These are phyloP conservation scores for Pipistrellus pipistrellus DNA, from an alignment of 2,797 vertebrate genomes.

Conservation along the genomic window DNA sequence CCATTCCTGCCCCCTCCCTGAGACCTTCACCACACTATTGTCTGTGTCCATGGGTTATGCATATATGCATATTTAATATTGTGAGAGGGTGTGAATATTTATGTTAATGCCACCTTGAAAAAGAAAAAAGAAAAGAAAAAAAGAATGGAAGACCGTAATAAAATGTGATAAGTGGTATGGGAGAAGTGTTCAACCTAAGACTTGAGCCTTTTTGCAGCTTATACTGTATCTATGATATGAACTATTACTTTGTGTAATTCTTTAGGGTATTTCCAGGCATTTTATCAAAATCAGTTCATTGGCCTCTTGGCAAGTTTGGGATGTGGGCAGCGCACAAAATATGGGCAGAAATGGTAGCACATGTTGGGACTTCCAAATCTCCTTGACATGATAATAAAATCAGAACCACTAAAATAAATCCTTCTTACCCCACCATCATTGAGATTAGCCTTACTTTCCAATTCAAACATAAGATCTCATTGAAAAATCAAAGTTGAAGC, in stretches of 20 bases:
- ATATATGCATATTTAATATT: constrained; percentile 30
- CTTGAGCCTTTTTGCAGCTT: constrained; percentile 54
- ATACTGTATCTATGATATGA: background rate
- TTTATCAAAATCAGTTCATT: constrained; percentile 49
- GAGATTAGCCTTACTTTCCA: background rate
- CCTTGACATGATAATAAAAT: background rate
- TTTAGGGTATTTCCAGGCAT: constrained; percentile 49
- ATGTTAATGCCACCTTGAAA: constrained; percentile 52
- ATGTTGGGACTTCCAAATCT: background rate
- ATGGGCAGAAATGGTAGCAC: background rate
- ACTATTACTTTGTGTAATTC: constrained; percentile 54
- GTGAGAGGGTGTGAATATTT: constrained; percentile 56
- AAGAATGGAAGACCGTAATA: constrained; percentile 57
- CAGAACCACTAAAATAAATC: background rate
- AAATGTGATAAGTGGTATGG: constrained; percentile 59
- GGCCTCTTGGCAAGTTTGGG: background rate
- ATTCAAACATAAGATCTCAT: constrained; percentile 37
- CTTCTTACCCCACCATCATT: background rate
- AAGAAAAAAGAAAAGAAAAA: constrained; percentile 54
- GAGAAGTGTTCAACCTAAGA: constrained; percentile 45
- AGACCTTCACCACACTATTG: too few species aligned
- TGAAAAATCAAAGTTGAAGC: constrained; percentile 44
- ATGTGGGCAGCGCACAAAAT: background rate
- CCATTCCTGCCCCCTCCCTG: too few species aligned
- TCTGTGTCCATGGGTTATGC: too few species aligned